Base-by-base conservation (phyloP, 2,888 invertebrate genomes). In the Megaustenia siamemsis region DNA sequence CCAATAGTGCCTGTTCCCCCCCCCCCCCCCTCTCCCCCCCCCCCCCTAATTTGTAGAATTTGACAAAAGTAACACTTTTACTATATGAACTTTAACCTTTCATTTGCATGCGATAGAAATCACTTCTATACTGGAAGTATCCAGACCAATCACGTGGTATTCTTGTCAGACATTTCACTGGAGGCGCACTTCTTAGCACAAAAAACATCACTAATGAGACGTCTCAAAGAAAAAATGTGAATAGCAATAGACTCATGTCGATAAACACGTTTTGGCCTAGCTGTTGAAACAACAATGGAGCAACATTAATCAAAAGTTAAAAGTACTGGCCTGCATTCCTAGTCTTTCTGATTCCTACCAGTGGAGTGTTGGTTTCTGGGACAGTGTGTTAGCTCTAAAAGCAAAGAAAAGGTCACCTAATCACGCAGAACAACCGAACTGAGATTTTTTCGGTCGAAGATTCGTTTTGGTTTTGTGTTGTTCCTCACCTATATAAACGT, bases 331-430 rank as follows among this genome's bases (percentile, higher is more conserved):
- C n/a, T n/a, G n/a, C 43, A 71, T 71, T 71, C 71, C 43, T 28
- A 5, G 43, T n/a, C 71, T 28, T 43, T 12, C 5, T n/a, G n/a
- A 6, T 10, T 2, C 43, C 71, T 24, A n/a, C n/a, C n/a, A n/a
- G n/a, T n/a, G n/a, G n/a, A n/a, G n/a, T n/a, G n/a, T n/a, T n/a
- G n/a, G n/a, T n/a, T n/a, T n/a, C n/a, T n/a, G n/a, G n/a, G n/a
- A n/a, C n/a, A n/a, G n/a, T 71, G 43, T 8, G 12, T 71, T 71
- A 8, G 28, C 45, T 71, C 15, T 43, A 40, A 45, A 71, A 71
- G 28, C 71, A 71, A 43, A 6, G 71, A n/a, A 71, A 71, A 71
- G 71, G 71, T 71, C 71, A 71, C 43, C n/a, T n/a, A 56, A 24
- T n/a, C 21, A 15, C 21, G 56, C 12, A n/a, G n/a, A n/a, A n/a